Conservation (phyloP, 2,797 vertebrate genomes). For the Neosilurus mollespiculum region DNA sequence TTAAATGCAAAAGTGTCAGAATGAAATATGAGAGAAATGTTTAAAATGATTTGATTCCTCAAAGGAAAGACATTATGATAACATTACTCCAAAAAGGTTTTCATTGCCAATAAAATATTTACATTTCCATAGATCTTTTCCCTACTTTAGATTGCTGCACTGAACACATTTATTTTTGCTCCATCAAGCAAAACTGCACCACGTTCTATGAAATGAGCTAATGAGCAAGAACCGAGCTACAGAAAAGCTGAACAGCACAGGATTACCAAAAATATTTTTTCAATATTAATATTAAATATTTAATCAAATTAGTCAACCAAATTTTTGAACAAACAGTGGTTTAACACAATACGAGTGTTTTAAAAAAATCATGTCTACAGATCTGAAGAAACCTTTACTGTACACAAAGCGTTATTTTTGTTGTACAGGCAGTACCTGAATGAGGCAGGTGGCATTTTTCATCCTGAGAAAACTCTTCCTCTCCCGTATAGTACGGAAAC, state of each 20-base stretch:
- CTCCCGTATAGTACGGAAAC: conserved; percentile 83
- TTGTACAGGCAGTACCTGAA: conserved; percentile 80
- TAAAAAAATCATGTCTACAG: not conserved
- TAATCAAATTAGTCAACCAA: not conserved
- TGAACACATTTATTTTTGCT: conserved; percentile 29
- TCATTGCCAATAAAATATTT: not conserved
- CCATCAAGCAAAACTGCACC: conserved; percentile 16
- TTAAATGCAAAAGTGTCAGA: conserved; percentile 2
- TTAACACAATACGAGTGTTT: not conserved
- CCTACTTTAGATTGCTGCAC: not conserved
- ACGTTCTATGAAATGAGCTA: conserved; percentile 11
- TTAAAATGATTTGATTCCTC: not conserved
- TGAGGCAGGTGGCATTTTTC: conserved; percentile 76
- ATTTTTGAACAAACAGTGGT: not conserved
- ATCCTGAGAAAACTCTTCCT: conserved; percentile 84
- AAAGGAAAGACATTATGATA: not conserved
- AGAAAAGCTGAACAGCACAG: not conserved
- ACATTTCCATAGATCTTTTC: conserved; percentile 14
- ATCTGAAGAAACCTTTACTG: not conserved
- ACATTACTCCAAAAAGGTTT: conserved; percentile 15
- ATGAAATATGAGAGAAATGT: conserved; percentile 3
- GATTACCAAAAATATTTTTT: not conserved
- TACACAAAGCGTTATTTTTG: not conserved
- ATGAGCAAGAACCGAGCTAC: conserved; percentile 1
- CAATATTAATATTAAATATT: too few species aligned